phyloP scores from a whole-genome alignment of 2,797 vertebrate genomes.

The Poeciliopsis gracilis region DNA sequence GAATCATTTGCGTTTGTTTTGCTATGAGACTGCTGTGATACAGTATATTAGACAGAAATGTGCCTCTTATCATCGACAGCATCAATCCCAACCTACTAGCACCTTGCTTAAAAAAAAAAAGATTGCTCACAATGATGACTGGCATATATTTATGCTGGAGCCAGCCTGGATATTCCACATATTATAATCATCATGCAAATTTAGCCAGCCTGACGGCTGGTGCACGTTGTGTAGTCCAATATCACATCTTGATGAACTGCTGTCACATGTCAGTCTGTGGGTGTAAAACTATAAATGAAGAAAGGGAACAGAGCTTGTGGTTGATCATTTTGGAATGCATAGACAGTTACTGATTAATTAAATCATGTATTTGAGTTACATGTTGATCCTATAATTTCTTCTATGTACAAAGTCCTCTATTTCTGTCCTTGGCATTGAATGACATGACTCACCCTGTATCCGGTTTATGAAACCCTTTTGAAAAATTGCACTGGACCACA shows the following conservation, averaged over 20 bases:
- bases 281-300: slow-evolving; percentile 53
- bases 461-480: slow-evolving; percentile 8
- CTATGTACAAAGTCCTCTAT: slow-evolving; percentile 9
- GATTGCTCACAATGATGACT: slow-evolving; percentile 59
- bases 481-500: background rate
- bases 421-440: slow-evolving; percentile 1
- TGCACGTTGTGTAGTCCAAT: slow-evolving; percentile 32
- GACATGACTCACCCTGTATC: slow-evolving; percentile 13
- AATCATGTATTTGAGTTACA: slow-evolving; percentile 15
- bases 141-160: slow-evolving; percentile 53
- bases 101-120: slow-evolving; percentile 9
- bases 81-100: background rate
- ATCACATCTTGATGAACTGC: slow-evolving; percentile 53
- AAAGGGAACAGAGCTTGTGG: slow-evolving; percentile 23
- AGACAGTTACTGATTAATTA: slow-evolving; percentile 26
- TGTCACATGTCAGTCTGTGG: slow-evolving; percentile 63
- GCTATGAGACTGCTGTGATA: background rate
- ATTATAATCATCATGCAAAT: slow-evolving; percentile 74
- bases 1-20: background rate
- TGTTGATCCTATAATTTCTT: slow-evolving; percentile 16
- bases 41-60: background rate
- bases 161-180: slow-evolving; percentile 58
- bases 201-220: slow-evolving; percentile 20
- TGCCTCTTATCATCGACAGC: background rate
- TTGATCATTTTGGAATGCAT: slow-evolving; percentile 26